phyloP scores from a whole-genome alignment of 2,797 vertebrate species.

The Hybognathus amarus region DNA sequence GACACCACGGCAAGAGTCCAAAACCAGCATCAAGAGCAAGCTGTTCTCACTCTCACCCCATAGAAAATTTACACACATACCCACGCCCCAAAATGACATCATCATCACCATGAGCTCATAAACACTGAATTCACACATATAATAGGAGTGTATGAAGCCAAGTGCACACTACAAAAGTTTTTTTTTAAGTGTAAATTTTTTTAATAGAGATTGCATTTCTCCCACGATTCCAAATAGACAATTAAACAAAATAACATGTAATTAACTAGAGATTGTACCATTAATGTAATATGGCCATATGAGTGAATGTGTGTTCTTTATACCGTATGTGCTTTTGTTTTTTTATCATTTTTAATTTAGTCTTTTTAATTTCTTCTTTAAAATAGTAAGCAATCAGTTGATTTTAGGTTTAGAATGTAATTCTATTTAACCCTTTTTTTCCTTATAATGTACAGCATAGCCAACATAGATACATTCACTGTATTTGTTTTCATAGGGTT shows the following conservation, averaged over 20 bases:
- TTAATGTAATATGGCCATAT: no score
- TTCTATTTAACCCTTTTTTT: no score
- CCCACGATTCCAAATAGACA: neutral
- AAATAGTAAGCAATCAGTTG: no score
- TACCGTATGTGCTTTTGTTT: no score
- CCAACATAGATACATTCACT: no score
- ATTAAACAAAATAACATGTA: neutral
- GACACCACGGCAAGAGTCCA: constrained; percentile 57
- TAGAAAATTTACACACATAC: constrained; percentile 36
- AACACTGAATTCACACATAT: neutral
- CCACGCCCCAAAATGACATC: constrained; percentile 22
- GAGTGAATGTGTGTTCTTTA: no score
- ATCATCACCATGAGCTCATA: constrained; percentile 16
- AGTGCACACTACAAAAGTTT: neutral
- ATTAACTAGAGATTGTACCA: neutral
- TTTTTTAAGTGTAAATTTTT: neutral
- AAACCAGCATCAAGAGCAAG: constrained; percentile 65
- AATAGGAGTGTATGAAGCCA: neutral
- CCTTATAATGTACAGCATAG: no score
- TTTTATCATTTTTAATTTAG: no score
- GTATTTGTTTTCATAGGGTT: no score
- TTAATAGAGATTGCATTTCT: neutral
- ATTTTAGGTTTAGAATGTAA: no score
- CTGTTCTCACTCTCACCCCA: constrained; percentile 69
- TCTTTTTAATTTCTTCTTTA: no score